Evolutionary conservation across 2,888 invertebrate genomes (phyloP).

Genomic region (Cabera pusaria): DNA sequence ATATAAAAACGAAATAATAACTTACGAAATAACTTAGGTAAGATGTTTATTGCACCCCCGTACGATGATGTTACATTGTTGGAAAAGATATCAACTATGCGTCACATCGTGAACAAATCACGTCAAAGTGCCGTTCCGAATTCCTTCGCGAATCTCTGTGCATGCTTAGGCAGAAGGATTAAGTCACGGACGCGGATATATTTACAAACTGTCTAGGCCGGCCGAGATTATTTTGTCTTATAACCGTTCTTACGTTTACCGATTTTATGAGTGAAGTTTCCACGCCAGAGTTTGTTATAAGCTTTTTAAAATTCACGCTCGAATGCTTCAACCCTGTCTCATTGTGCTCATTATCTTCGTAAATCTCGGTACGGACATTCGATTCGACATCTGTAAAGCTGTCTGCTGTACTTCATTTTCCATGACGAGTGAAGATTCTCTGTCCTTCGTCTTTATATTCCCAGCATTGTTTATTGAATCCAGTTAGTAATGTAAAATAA

Average conservation of each 20-base stretch:
- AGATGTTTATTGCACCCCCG: no score
- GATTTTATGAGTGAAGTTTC: conserved; percentile 9
- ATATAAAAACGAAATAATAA: no score
- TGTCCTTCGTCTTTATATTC: conserved; percentile 1
- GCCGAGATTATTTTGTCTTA: conserved; percentile 3
- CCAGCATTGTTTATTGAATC: not conserved
- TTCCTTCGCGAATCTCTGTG: conserved; percentile 7
- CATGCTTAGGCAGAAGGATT: conserved; percentile 3
- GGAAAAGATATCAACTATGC: no score
- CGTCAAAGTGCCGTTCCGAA: conserved; percentile 2
- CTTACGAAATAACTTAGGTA: no score
- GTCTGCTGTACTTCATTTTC: conserved; percentile 12
- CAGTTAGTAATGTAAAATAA: no score
- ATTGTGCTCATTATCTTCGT: conserved; percentile 8
- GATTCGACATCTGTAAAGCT: conserved; percentile 4
- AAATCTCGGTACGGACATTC: conserved; percentile 4
- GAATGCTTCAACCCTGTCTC: conserved; percentile 6
- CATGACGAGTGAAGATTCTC: conserved; percentile 9
- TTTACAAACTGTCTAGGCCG: conserved; percentile 11
- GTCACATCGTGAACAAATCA: no score
- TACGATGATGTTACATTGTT: no score
- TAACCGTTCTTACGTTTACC: conserved; percentile 6
- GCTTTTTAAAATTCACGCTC: conserved; percentile 9
- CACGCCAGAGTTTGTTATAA: conserved; percentile 8
- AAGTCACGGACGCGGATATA: conserved; percentile 3